phyloP scores from a whole-genome alignment of 2,797 vertebrate genomes.

The Falco biarmicus region DNA sequence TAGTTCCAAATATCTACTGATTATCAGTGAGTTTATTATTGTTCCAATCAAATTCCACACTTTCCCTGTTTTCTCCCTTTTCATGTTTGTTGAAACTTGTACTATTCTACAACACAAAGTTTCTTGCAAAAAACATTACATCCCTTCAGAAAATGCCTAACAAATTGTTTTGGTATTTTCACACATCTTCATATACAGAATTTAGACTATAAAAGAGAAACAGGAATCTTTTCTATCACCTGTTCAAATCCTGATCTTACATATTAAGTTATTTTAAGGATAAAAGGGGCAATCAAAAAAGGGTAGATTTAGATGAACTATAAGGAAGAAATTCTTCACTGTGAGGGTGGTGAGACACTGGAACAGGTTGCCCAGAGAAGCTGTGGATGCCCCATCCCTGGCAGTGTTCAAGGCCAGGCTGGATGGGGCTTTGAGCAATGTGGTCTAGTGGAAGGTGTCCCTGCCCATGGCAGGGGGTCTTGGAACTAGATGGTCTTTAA shows the following conservation, averaged over 20 bases:
- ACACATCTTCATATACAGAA: not conserved
- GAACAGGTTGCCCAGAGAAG: not conserved
- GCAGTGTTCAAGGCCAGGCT: not conserved
- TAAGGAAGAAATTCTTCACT: no score
- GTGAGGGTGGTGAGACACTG: not conserved
- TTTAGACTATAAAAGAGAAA: not conserved
- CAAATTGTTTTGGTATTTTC: not conserved
- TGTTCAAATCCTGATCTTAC: not conserved
- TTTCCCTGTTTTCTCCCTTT: not conserved
- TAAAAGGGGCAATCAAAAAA: not conserved
- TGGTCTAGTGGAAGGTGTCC: not conserved
- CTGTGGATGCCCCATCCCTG: not conserved
- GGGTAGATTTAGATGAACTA: no score
- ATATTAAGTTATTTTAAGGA: not conserved
- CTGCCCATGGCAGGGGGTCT: fast-evolving
- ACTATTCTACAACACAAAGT: not conserved
- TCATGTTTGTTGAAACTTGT: not conserved
- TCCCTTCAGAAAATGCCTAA: not conserved
- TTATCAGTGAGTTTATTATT: not conserved
- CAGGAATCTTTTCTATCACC: not conserved
- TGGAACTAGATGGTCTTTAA: not conserved
- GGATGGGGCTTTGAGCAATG: not conserved
- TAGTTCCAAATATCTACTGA: not conserved
- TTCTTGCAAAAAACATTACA: not conserved
- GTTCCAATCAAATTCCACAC: not conserved